Evolutionary conservation across 2,113 vertebrate genomes (phyloP).

Genomic region (Collichthys lucidus): DNA sequence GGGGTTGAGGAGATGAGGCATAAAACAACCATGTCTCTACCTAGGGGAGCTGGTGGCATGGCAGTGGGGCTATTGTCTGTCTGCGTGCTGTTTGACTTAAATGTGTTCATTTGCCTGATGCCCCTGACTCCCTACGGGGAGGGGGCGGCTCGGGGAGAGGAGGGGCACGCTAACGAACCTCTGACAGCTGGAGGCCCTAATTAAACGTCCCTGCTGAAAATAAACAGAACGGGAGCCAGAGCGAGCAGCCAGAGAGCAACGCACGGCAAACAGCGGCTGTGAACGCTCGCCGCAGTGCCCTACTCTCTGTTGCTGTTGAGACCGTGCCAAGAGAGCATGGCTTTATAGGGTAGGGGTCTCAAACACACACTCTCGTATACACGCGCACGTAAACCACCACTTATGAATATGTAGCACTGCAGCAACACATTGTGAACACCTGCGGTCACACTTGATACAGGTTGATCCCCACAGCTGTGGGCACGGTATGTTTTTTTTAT

Average conservation of each 20-base stretch:
- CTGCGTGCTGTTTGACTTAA: conserved; percentile 84
- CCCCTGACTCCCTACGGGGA: conserved; percentile 77
- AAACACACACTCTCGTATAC: conserved; percentile 36
- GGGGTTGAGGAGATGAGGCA: conserved; percentile 80
- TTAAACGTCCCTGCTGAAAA: conserved; percentile 88
- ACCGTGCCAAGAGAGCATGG: conserved; percentile 64
- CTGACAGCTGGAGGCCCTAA: conserved; percentile 89
- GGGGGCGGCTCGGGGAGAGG: conserved; percentile 77
- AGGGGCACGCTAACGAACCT: conserved; percentile 85
- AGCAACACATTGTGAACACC: conserved; percentile 71
- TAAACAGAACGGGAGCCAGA: conserved; percentile 83
- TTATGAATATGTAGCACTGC: conserved; percentile 75
- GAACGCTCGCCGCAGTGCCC: conserved; percentile 67
- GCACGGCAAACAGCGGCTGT: conserved; percentile 64
- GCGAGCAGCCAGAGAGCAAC: conserved; percentile 68
- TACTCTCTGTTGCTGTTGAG: conserved; percentile 68
- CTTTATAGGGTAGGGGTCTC: conserved; percentile 71
- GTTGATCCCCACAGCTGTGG: conserved; percentile 63
- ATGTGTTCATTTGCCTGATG: conserved; percentile 85
- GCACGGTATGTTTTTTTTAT: conserved; percentile 35
- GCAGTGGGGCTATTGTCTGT: conserved; percentile 79
- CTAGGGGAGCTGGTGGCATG: conserved; percentile 78
- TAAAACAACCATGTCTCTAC: conserved; percentile 81
- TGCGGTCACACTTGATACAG: conserved; percentile 68
- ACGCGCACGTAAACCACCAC: conserved; percentile 13